A percentile compares a stretch with the other conserved stretches of the same genome.
Evolutionary conservation across 2,113 vertebrate genomes (phyloP).

Genomic region (Antennarius striatus): DNA sequence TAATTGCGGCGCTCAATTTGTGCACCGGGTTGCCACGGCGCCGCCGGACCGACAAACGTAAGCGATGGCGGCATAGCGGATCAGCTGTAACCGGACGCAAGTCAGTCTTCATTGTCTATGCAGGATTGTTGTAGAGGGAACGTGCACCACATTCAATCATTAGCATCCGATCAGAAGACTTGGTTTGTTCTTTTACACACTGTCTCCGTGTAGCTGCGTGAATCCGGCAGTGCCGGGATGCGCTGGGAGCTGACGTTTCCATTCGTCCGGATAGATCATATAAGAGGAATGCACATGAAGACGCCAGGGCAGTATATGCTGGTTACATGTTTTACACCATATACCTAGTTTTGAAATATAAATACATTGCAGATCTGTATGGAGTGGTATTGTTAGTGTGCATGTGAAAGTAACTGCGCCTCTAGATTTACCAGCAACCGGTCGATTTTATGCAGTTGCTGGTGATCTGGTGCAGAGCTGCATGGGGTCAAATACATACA

Average conservation of each 20-base stretch:
- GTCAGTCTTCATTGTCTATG: background rate
- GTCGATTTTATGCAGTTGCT: slow-evolving; percentile 11
- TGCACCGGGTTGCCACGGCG: slow-evolving; percentile 3
- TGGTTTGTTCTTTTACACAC: background rate
- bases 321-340: too few relatives aligned
- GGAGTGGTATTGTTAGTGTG: too few relatives aligned
- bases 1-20: slow-evolving; percentile 22
- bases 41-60: background rate
- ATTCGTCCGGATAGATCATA: slow-evolving; percentile 3
- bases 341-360: background rate
- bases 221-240: background rate
- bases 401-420: background rate
- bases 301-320: too few relatives aligned
- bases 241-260: background rate
- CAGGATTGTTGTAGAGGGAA: background rate
- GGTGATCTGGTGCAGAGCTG: slow-evolving; percentile 1
- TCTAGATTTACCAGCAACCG: background rate
- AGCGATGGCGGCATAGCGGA: background rate
- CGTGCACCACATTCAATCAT: background rate
- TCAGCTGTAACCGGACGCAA: background rate
- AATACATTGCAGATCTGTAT: background rate
- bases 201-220: too few relatives aligned
- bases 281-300: too few relatives aligned
- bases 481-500: slow-evolving; percentile 10
- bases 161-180: slow-evolving; percentile 8